Conservation (phyloP, 2,888 invertebrate species). For the Dryadula phaetusa region DNA sequence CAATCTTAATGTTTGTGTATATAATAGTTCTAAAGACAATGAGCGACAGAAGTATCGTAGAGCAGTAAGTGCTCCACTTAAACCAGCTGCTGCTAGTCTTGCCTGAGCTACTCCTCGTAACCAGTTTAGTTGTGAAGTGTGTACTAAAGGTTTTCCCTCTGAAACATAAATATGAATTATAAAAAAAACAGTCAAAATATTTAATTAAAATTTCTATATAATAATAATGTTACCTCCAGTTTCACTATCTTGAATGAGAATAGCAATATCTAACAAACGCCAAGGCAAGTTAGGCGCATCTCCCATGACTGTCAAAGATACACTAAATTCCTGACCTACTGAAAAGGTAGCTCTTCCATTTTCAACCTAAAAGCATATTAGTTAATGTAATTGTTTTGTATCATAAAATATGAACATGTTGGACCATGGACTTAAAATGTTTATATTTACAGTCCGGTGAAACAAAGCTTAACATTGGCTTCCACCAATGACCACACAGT, state of each 20-base stretch:
- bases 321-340: constrained; percentile 98
- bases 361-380: constrained; percentile 86
- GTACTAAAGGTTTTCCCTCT: constrained; percentile 98
- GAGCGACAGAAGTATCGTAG: constrained; percentile 97
- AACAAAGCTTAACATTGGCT: background rate
- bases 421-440: too few species aligned
- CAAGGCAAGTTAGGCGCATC: constrained; percentile 97
- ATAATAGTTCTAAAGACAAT: constrained; percentile 94
- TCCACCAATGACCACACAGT: background rate
- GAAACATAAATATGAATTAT: constrained; percentile 49
- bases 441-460: background rate
- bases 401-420: too few species aligned
- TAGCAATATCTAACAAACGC: constrained; percentile 97
- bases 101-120: constrained; percentile 97
- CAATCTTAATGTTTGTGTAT: constrained; percentile 94
- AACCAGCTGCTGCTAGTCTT: constrained; percentile 89
- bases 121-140: constrained; percentile 96
- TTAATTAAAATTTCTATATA: background rate
- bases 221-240: constrained; percentile 89
- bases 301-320: constrained; percentile 98
- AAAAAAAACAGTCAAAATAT: background rate
- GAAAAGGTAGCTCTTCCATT: constrained; percentile 97
- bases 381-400: background rate
- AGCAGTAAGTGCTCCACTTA: constrained; percentile 87
- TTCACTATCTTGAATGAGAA: constrained; percentile 98